These are phyloP conservation scores for Meiosimyza decipiens DNA, from an alignment of 2,888 invertebrate species.

Conservation along the genomic window DNA sequence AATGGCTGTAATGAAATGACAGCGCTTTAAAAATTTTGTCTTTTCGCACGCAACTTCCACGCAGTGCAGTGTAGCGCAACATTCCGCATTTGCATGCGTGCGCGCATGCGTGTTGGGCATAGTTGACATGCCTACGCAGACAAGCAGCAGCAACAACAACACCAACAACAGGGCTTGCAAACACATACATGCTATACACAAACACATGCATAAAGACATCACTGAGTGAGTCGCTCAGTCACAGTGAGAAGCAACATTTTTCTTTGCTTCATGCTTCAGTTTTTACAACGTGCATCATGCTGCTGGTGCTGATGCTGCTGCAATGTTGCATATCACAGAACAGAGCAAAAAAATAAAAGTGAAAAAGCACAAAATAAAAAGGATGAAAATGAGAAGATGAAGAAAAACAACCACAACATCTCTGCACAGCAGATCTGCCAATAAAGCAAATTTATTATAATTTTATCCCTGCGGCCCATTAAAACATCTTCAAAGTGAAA, in stretches of 20 bases:
- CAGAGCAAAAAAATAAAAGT: not conserved
- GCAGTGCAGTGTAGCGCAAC: conserved; percentile 15
- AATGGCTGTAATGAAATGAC: no score
- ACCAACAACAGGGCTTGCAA: conserved; percentile 32
- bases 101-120: conserved; percentile 55
- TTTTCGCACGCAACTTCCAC: conserved; percentile 53
- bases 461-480: conserved; percentile 57
- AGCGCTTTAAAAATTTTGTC: not conserved
- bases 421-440: conserved; percentile 50
- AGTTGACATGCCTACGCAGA: conserved; percentile 64
- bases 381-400: no score
- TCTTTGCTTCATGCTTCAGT: conserved; percentile 15
- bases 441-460: conserved; percentile 61
- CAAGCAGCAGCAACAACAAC: conserved; percentile 18
- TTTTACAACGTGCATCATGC: not conserved
- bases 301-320: not conserved
- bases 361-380: conserved; percentile 40
- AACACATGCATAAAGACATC: not conserved
- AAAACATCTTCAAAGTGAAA: conserved; percentile 44
- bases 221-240: not conserved
- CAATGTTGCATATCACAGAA: not conserved
- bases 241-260: not conserved
- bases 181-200: conserved; percentile 29
- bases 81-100: conserved; percentile 55
- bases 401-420: not conserved